Evolutionary conservation across 1,140 invertebrate genomes (phyloP).

Genomic region (Microvelia longipes): DNA sequence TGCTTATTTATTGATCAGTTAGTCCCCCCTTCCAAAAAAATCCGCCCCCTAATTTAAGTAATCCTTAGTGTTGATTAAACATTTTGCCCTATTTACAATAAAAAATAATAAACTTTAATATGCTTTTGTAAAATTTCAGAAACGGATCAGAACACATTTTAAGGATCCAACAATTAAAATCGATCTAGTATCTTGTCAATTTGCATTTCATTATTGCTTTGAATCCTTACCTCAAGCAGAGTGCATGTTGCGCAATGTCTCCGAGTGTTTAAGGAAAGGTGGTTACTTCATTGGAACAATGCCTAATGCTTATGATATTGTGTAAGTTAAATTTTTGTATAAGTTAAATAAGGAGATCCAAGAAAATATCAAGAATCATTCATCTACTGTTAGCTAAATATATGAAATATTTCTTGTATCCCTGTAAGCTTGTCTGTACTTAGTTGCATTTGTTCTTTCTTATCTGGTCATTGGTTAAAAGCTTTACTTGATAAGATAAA

Average conservation of each 20-base stretch:
- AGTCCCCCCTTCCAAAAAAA: too few relatives aligned
- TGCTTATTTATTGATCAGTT: too few relatives aligned
- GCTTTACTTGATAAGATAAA: too few relatives aligned
- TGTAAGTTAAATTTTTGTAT: slow-evolving; percentile 50
- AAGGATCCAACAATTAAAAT: slow-evolving; percentile 43
- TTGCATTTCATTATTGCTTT: slow-evolving; percentile 94
- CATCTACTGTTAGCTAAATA: too few relatives aligned
- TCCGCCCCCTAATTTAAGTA: too few relatives aligned
- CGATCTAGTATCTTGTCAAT: slow-evolving; percentile 91
- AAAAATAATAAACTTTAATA: slow-evolving; percentile 1
- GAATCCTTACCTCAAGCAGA: slow-evolving; percentile 81
- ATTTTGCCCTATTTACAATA: neutral
- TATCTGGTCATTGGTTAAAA: too few relatives aligned
- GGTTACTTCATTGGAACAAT: slow-evolving; percentile 95
- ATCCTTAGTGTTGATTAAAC: neutral
- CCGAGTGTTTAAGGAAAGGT: slow-evolving; percentile 69
- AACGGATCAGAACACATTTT: slow-evolving; percentile 44
- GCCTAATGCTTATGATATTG: slow-evolving; percentile 80
- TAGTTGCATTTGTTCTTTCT: too few relatives aligned
- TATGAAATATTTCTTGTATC: too few relatives aligned
- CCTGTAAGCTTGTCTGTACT: neutral
- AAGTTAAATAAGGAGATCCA: neutral
- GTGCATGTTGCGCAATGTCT: slow-evolving; percentile 81
- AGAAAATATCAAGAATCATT: too few relatives aligned
- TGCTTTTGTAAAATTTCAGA: slow-evolving; percentile 32